Percentiles rank a stretch among this genome's conserved stretches.
These are phyloP conservation scores for Balaeniceps rex DNA, from an alignment of 2,113 vertebrate species.

Conservation along the genomic window DNA sequence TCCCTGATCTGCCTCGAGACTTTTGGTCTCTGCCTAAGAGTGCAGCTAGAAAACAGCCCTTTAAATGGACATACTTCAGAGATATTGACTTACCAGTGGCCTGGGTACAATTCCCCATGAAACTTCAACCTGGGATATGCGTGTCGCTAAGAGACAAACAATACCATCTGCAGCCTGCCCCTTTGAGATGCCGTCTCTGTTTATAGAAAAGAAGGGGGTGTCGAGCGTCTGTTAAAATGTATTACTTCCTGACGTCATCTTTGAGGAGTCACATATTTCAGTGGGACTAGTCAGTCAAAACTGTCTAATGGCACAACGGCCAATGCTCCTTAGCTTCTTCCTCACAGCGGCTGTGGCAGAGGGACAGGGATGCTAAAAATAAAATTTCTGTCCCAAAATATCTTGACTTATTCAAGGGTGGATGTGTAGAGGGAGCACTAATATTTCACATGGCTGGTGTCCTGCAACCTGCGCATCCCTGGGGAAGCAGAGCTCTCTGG, in stretches of 20 bases:
- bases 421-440: neutral
- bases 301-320: neutral
- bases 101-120: neutral
- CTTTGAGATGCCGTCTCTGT: neutral
- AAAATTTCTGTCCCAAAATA: neutral
- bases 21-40: neutral
- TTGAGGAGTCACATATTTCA: neutral
- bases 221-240: neutral
- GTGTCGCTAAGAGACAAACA: conserved; percentile 6
- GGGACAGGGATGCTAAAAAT: neutral
- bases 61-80: conserved; percentile 6
- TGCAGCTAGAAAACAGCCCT: neutral
- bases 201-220: conserved; percentile 50
- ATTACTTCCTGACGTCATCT: neutral
- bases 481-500: neutral
- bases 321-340: neutral
- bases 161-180: conserved; percentile 47
- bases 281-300: neutral
- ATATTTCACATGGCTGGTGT: neutral
- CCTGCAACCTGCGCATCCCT: neutral
- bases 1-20: neutral
- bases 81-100: conserved; percentile 23
- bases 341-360: neutral
- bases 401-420: neutral
- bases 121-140: neutral